Base-by-base conservation (phyloP, 1,140 invertebrate genomes). In the Steinernema feltiae region DNA sequence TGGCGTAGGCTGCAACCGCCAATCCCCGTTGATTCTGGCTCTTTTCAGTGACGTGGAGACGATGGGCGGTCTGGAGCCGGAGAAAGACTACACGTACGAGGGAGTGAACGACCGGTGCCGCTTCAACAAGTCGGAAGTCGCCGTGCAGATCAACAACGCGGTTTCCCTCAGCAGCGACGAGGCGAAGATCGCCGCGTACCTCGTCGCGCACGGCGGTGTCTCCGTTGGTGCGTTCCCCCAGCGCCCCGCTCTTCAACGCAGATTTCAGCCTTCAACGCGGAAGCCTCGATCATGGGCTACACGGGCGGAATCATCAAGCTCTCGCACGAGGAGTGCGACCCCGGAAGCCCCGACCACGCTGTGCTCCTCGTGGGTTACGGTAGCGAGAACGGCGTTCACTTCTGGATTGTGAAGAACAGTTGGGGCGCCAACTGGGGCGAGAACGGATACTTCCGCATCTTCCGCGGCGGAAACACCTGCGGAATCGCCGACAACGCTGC, bases 401-500 rank as follows among this genome's bases (percentile, higher is more conserved):
- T 83, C 79, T 89, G 88, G 88, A 86, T 87, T 69, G 81, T 88
- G 15, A 87, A 88, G 30, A 89, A 89, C 79, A 89, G 89, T 53
- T 91, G 90, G 90, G 89, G 89, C 12, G 78, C 80, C 1, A 63
- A 78, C 0, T 91, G 90, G 90, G 90, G 90, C 1, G 89, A 90
- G 76, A 75, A 87, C 1, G 90, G 90, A 0, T 88, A 81, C 75
- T 88, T 89, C 80, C 76, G 88, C 31, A 90, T 90, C 48, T 82
- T 85, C 53, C 83, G 89, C 71, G 89, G 90, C 21, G 85, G 76
- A 15, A 88, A 90, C 81, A 89, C 90, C 83, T 89, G 88, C 73
- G 85, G 82, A 18, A 87, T 89, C 70, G 80, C 32, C 32, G 30
- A 76, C 12, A 27, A 63, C 53, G 53, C 53, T 21, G 53, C 24